Conservation (phyloP, 2,113 vertebrate species). For the Athene cunicularia region DNA sequence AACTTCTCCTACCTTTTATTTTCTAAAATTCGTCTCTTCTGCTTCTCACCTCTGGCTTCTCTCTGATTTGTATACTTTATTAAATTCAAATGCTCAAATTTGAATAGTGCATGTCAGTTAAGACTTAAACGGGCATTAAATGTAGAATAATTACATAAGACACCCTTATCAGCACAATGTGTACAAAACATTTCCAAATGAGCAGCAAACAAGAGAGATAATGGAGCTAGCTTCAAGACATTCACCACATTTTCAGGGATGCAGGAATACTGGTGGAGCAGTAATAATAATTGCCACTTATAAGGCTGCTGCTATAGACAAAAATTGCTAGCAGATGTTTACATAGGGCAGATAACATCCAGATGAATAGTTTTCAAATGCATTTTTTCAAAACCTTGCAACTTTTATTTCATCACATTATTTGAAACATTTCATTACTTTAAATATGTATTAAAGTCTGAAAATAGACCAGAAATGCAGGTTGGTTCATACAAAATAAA, state of each 20-base stretch:
- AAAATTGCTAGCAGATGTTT: slow-evolving; percentile 18
- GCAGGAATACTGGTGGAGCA: neutral
- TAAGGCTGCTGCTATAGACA: neutral
- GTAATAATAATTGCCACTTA: neutral
- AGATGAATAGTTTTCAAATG: neutral
- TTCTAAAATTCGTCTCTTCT: neutral
- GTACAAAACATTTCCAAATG: slow-evolving; percentile 21
- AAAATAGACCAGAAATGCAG: neutral
- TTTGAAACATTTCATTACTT: neutral
- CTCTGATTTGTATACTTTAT: neutral
- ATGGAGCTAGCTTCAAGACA: neutral
- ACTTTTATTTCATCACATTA: neutral
- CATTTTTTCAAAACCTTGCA: neutral
- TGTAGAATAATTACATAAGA: slow-evolving; percentile 15
- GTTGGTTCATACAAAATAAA: neutral
- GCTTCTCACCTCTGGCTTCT: neutral
- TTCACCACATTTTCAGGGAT: neutral
- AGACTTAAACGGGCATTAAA: neutral
- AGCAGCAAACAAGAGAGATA: neutral
- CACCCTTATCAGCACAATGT: neutral
- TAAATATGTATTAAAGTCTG: neutral
- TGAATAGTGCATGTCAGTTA: neutral
- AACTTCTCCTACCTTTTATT: neutral
- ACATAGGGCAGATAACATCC: neutral
- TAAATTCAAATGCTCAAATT: neutral